Percentiles rank a stretch among this genome's conserved stretches.
phyloP scores from a whole-genome alignment of 92 coral and sea anemone genomes.

The Zoanthus sansibaricus region DNA sequence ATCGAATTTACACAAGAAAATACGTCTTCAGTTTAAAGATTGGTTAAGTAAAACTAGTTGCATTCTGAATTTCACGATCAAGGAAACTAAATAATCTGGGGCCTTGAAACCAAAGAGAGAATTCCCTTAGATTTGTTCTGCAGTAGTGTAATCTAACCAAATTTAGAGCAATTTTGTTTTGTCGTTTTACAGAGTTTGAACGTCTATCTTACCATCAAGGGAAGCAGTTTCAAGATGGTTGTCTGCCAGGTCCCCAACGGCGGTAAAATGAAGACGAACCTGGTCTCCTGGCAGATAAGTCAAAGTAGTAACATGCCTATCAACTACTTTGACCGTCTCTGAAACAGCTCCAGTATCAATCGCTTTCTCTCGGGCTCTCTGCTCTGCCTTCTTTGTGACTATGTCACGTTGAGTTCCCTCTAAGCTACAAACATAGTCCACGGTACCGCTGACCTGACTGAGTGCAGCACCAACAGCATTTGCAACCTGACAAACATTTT shows the following conservation, averaged over 20 bases:
- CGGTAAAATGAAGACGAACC: constrained; percentile 79
- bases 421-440: constrained; percentile 75
- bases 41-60: too few relatives aligned
- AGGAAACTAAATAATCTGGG: too few relatives aligned
- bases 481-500: constrained; percentile 68
- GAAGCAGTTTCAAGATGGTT: neutral
- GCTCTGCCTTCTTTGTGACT: constrained; percentile 63
- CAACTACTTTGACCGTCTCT: constrained; percentile 72
- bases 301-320: constrained; percentile 70
- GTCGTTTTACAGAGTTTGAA: neutral
- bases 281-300: constrained; percentile 84
- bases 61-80: too few relatives aligned
- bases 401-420: constrained; percentile 69
- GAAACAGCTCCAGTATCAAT: constrained; percentile 77
- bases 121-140: too few relatives aligned
- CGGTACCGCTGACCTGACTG: constrained; percentile 90
- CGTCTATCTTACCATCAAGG: neutral
- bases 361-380: constrained; percentile 69
- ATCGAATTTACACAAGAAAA: too few relatives aligned
- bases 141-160: too few relatives aligned
- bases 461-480: constrained; percentile 98
- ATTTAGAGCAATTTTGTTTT: neutral
- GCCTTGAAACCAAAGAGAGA: too few relatives aligned
- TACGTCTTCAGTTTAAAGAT: too few relatives aligned
- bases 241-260: constrained; percentile 83